These are phyloP conservation scores for Sebastes elongatus DNA, from an alignment of 2,797 vertebrate species.

Conservation along the genomic window DNA sequence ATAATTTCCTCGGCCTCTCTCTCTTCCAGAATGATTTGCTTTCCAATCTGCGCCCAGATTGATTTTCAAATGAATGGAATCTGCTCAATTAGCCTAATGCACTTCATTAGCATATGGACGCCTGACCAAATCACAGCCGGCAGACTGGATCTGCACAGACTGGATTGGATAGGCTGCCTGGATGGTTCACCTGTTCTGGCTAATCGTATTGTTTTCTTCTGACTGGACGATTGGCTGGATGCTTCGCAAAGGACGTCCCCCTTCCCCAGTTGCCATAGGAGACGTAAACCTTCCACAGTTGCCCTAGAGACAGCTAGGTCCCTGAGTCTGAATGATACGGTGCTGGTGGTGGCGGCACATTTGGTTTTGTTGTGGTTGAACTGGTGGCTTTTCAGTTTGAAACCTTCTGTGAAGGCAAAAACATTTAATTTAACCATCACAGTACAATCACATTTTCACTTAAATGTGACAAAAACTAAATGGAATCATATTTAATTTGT, in stretches of 20 bases:
- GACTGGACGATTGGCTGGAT: constrained; percentile 67
- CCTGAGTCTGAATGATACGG: constrained; percentile 54
- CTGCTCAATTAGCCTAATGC: constrained; percentile 68
- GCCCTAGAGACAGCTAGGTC: constrained; percentile 80
- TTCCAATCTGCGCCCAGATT: constrained; percentile 47
- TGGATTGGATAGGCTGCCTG: constrained; percentile 55
- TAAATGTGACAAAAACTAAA: background rate
- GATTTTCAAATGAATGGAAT: constrained; percentile 60
- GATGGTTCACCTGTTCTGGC: constrained; percentile 59
- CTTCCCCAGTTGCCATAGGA: constrained; percentile 81
- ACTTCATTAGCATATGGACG: constrained; percentile 63
- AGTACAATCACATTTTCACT: background rate
- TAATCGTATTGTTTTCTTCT: constrained; percentile 60
- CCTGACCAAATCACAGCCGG: constrained; percentile 48
- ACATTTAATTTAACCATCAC: background rate
- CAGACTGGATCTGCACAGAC: constrained; percentile 20
- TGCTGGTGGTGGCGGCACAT: constrained; percentile 30
- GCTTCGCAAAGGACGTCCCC: constrained; percentile 60
- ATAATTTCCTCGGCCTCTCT: background rate
- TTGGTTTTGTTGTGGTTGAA: constrained; percentile 26
- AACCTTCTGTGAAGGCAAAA: background rate
- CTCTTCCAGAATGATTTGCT: constrained; percentile 27
- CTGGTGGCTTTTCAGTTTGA: background rate
- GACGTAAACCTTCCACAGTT: constrained; percentile 80
- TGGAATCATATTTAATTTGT: background rate